phyloP scores from a whole-genome alignment of 30 jellyfish, hydroid and myxozoan species.

The Clytia hemisphaerica region DNA sequence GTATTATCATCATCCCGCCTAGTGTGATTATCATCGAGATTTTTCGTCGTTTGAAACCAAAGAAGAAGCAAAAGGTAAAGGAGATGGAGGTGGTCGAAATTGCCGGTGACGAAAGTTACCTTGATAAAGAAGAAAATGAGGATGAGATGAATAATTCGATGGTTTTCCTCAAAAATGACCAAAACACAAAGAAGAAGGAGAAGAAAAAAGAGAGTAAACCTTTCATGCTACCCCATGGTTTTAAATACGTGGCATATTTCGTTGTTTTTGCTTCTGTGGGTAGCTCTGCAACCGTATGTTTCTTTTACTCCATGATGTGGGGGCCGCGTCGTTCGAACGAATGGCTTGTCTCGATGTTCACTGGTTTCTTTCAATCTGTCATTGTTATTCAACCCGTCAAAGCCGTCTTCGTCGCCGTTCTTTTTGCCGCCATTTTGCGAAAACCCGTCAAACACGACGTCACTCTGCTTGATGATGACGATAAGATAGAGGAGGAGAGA shows the following conservation, averaged over 20 bases:
- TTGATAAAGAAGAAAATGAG: neutral
- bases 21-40: conserved; percentile 39
- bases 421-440: conserved; percentile 46
- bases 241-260: conserved; percentile 38
- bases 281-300: conserved; percentile 37
- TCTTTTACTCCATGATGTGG: conserved; percentile 81
- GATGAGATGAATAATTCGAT: no score
- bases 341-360: conserved; percentile 53
- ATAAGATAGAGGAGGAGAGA: conserved; percentile 37
- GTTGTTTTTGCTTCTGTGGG: conserved; percentile 15
- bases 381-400: conserved; percentile 63
- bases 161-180: neutral
- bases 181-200: neutral
- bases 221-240: neutral
- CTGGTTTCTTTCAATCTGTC: conserved; percentile 61
- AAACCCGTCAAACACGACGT: conserved; percentile 15
- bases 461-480: no score
- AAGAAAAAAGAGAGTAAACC: neutral
- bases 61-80: neutral
- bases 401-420: conserved; percentile 45
- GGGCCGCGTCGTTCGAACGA: conserved; percentile 53
- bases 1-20: conserved; percentile 58
- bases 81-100: neutral
- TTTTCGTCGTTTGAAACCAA: conserved; percentile 28
- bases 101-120: neutral